phyloP scores from a whole-genome alignment of 2,113 vertebrate genomes.

The Hipposideros armiger region DNA sequence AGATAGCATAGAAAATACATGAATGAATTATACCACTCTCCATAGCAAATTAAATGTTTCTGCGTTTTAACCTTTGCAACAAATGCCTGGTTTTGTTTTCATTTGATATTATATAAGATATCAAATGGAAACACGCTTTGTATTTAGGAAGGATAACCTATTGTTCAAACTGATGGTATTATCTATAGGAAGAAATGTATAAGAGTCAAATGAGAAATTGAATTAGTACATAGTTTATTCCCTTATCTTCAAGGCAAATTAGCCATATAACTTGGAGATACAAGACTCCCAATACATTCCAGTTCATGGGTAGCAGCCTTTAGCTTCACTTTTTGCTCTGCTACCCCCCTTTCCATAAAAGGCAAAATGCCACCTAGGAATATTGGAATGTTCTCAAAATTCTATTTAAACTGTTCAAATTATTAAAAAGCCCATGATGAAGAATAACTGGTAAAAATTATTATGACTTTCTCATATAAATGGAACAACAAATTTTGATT shows the following conservation, averaged over 20 bases:
- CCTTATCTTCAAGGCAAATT: constrained; percentile 40
- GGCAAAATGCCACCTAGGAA: background rate
- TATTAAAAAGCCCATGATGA: background rate
- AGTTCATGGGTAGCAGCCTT: fast-evolving
- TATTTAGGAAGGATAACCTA: background rate
- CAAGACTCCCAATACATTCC: background rate
- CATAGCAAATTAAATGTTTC: background rate
- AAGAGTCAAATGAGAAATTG: background rate
- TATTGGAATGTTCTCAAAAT: background rate
- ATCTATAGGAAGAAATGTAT: background rate
- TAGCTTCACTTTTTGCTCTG: background rate
- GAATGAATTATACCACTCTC: background rate
- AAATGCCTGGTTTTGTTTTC: constrained; percentile 35
- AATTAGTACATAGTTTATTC: background rate
- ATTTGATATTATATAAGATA: background rate
- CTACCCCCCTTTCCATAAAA: background rate
- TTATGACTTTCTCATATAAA: background rate
- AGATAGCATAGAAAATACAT: background rate
- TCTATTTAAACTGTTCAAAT: background rate
- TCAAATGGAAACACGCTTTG: constrained; percentile 35
- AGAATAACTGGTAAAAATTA: background rate
- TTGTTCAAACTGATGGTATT: constrained; percentile 54
- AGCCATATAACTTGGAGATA: background rate
- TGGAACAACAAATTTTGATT: background rate
- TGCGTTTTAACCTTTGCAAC: constrained; percentile 41